Percentiles rank a stretch among this genome's conserved stretches.
Conservation (phyloP, 2,113 vertebrate species). For the Perca fluviatilis region DNA sequence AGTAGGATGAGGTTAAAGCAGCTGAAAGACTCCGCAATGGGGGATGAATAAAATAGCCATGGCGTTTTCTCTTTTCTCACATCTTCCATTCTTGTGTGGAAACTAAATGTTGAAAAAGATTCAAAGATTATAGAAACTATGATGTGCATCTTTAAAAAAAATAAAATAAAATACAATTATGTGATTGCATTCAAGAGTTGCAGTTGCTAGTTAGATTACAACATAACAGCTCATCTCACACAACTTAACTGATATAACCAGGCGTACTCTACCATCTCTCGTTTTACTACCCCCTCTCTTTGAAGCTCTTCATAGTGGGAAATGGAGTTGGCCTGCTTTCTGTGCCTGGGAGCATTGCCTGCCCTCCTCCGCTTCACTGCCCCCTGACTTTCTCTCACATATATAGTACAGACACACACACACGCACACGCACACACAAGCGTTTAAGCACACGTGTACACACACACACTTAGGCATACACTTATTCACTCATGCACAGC, state of each 20-base stretch:
- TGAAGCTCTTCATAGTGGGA: conserved; percentile 68
- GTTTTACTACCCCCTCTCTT: conserved; percentile 51
- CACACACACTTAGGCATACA: conserved; percentile 41
- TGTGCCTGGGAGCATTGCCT: conserved; percentile 78
- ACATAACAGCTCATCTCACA: conserved; percentile 36
- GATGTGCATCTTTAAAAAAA: background rate
- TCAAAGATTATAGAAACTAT: conserved; percentile 2
- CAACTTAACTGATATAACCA: conserved; percentile 42
- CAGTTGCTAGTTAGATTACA: conserved; percentile 29
- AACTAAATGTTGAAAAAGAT: conserved; percentile 9
- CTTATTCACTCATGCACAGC: conserved; percentile 63
- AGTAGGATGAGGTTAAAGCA: conserved; percentile 33
- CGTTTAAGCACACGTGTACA: conserved; percentile 22
- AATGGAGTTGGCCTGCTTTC: conserved; percentile 78
- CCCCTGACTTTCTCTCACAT: conserved; percentile 68
- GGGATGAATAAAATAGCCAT: conserved; percentile 27
- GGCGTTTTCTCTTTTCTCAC: background rate
- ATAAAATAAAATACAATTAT: background rate
- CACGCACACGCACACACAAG: conserved; percentile 17
- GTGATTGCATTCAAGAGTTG: background rate
- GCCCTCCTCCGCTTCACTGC: conserved; percentile 77
- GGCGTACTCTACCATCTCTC: conserved; percentile 31
- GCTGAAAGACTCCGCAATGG: conserved; percentile 1
- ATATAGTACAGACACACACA: conserved; percentile 38
- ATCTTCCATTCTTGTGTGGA: background rate